Conservation (phyloP, 2,797 vertebrate genomes). For the Sebastes trivittatus region DNA sequence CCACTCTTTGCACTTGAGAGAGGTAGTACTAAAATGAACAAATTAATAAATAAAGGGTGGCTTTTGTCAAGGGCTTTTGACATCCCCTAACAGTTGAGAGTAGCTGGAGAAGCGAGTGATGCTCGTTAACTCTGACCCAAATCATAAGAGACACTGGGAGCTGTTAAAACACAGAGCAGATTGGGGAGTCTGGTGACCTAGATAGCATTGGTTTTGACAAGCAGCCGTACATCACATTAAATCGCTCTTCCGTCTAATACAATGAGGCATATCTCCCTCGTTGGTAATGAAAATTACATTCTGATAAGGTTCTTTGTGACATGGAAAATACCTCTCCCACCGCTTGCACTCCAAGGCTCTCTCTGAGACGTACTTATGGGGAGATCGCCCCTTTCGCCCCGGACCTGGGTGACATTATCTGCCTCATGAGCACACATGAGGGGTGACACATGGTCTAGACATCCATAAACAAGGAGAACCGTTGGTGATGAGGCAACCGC, state of each 20-base stretch:
- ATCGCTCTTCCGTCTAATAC: constrained; percentile 70
- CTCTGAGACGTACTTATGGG: constrained; percentile 26
- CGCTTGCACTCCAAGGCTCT: constrained; percentile 4
- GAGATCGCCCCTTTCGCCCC: constrained; percentile 23
- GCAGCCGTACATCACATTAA: constrained; percentile 79
- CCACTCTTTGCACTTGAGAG: constrained; percentile 35
- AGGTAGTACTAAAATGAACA: constrained; percentile 54
- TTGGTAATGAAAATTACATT: constrained; percentile 76
- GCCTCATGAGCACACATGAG: constrained; percentile 35
- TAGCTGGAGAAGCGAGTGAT: constrained; percentile 59
- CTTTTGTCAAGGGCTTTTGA: constrained; percentile 70
- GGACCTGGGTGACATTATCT: constrained; percentile 57
- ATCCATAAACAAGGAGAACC: constrained; percentile 4
- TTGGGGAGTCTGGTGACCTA: constrained; percentile 83
- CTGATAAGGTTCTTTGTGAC: constrained; percentile 70
- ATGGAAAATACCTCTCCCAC: constrained; percentile 61
- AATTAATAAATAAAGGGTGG: constrained; percentile 72
- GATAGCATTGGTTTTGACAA: constrained; percentile 80
- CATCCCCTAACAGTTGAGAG: constrained; percentile 56
- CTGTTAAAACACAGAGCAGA: constrained; percentile 82
- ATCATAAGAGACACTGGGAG: constrained; percentile 83
- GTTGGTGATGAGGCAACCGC: constrained; percentile 22
- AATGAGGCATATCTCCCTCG: constrained; percentile 69
- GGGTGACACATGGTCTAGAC: constrained; percentile 41
- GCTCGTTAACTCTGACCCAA: constrained; percentile 85